Base-by-base conservation (phyloP, 2,888 invertebrate species). In the Eurytoma californica region DNA sequence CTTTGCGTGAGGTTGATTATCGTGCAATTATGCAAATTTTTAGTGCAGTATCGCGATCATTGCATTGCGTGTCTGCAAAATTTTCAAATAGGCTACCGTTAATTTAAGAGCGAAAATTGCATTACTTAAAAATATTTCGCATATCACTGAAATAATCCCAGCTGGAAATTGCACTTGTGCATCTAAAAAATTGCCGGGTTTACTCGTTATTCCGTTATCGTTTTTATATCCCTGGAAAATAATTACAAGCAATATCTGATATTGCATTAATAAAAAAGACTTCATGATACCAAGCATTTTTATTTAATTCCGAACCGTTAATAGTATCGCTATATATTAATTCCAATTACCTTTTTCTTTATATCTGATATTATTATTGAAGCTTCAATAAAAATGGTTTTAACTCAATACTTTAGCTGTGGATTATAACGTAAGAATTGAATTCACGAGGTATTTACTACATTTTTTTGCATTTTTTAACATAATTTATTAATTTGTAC, bases 1-100 rank as follows among this genome's bases (percentile, higher is more conserved):
- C 47, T 60, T 78, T 61, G 72, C 67, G 61, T 72, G 77, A 67
- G 53, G 28, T 39, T 72, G 67, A 78, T 72, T 67, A 61, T 67
- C 30, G 61, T 47, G 55, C 28, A 55, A 72, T 78, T 78, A 78
- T 66, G 72, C 14, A 72, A 72, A 77, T 65, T 69, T 69, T 39
- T 72, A 9, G 16, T 20, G 0, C 3, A 28, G 30, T 63, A 57
- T 18, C 20, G 51, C 5, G 30, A 53, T 24, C 57, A 39, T 39
- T 16, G 47, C 14, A n/a, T 76, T 69, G 69, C 69, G 63, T 77
- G 69, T 57, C 47, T 47, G 28, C 30, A 39, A 73, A 61, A 55
- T 7, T 65, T 66, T 20, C 39, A 49, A 66, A 57, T 76, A 28
- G 66, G 58, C 30, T 13, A 30, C 30, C 16, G 47, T 69, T 63